A percentile compares a stretch with the other conserved stretches of the same genome.
Evolutionary conservation across 2,113 vertebrate species (phyloP).

Genomic region (Syrmaticus mikado): DNA sequence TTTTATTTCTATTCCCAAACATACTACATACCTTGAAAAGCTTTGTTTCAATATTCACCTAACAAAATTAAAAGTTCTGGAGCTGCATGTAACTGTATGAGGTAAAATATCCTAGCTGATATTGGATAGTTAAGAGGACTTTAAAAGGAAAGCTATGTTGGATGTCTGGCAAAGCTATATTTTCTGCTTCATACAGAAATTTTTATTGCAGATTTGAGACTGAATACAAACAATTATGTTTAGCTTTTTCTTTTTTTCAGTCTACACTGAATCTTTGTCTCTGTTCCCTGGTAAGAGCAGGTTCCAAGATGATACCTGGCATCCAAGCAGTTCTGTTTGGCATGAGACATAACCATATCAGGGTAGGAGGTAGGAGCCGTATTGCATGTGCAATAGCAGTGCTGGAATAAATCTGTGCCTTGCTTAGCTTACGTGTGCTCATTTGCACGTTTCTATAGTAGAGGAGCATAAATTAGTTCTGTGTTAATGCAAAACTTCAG

Average conservation of each 20-base stretch:
- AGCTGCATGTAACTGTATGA: fast-evolving
- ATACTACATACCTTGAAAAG: neutral
- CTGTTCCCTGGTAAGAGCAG: neutral
- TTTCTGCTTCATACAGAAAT: fast-evolving
- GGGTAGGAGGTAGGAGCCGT: neutral
- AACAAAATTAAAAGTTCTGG: neutral
- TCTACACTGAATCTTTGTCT: neutral
- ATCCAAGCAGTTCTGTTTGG: fast-evolving
- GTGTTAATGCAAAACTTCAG: neutral
- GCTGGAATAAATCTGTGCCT: fast-evolving
- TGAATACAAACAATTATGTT: neutral
- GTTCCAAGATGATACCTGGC: neutral
- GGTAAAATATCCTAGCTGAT: neutral
- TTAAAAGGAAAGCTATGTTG: neutral
- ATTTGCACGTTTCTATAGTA: neutral
- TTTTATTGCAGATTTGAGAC: too few species aligned
- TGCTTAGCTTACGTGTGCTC: neutral
- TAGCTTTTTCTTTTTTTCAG: neutral
- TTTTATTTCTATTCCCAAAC: neutral
- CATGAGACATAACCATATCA: fast-evolving
- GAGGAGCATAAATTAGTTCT: neutral
- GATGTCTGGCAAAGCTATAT: neutral
- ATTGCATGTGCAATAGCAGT: fast-evolving
- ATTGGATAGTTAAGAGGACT: neutral
- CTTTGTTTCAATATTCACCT: neutral